Percentiles rank a stretch among this genome's conserved stretches.
These are phyloP conservation scores for Temnothorax ravouxi DNA, from an alignment of 2,888 invertebrate genomes.

Conservation along the genomic window DNA sequence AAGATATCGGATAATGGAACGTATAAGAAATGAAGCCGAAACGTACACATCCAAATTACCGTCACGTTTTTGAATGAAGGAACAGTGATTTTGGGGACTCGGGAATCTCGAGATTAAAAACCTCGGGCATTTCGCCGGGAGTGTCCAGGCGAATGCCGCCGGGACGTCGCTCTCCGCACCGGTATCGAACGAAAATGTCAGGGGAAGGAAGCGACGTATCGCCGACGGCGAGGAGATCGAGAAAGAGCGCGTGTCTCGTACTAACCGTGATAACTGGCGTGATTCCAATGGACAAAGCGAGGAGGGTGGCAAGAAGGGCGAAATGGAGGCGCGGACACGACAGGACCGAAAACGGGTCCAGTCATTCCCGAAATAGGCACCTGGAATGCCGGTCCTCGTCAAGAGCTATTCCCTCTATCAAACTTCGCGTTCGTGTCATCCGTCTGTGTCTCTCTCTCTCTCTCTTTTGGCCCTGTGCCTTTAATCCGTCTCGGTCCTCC, in stretches of 20 bases:
- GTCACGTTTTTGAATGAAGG: neutral
- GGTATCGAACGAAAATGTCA: slow-evolving; percentile 70
- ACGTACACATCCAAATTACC: neutral
- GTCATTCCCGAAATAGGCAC: slow-evolving; percentile 76
- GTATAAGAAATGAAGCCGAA: neutral
- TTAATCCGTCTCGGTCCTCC: neutral
- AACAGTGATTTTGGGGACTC: neutral
- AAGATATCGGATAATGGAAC: neutral
- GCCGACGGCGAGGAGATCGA: slow-evolving; percentile 41
- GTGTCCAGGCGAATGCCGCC: slow-evolving; percentile 35
- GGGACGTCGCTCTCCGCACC: neutral
- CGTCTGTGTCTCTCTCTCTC: slow-evolving; percentile 12
- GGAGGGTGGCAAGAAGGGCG: slow-evolving; percentile 49
- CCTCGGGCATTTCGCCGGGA: slow-evolving; percentile 6
- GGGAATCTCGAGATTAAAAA: slow-evolving; percentile 27
- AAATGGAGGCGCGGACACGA: slow-evolving; percentile 62
- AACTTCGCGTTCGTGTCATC: slow-evolving; percentile 17
- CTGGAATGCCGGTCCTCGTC: slow-evolving; percentile 71
- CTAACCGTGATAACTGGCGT: slow-evolving; percentile 69
- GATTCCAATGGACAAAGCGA: slow-evolving; percentile 67
- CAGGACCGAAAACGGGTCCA: slow-evolving; percentile 71
- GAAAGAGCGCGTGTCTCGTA: slow-evolving; percentile 59
- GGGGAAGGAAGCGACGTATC: slow-evolving; percentile 23
- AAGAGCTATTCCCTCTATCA: slow-evolving; percentile 32
- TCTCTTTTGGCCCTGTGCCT: neutral